Base-by-base conservation (phyloP, 2,113 vertebrate species). In the Dissostichus mawsoni region DNA sequence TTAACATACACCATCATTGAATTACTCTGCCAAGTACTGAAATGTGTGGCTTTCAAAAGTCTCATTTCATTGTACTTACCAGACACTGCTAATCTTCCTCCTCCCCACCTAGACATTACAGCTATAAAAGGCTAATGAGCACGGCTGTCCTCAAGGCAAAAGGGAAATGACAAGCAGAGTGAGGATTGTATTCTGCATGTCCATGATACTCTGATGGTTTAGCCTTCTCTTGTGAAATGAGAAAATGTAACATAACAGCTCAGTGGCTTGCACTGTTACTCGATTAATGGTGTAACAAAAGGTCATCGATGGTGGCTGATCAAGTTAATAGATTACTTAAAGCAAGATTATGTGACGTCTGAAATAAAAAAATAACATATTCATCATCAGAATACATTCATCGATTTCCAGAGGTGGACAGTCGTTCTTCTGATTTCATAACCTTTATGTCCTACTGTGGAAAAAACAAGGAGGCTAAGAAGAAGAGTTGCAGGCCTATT, bases 81-180 rank as follows among this genome's bases (percentile, higher is more conserved):
- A 76, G 55, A 68, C 56, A 23, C 3, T 59, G 5, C 11, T 41
- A 12, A 47, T 56, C 41, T 20, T 44, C 36, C 41, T 55, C 11
- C 17, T 59, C 45, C 53, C 36, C 5, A 66, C 58, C 4, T 9
- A 18, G 57, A 68, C 25, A 17, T 51, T 23, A 45, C 20, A 64
- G 70, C 29, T 57, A 23, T 47, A 23, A 41, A 73, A 52, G 25
- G 14, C 23, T 58, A 64, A 85, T 69, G 51, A 58, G 56, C 29
- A 44, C 50, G 47, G 56, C 52, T 64, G 62, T 20, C 72, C 50
- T 45, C 11, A 59, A 76, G 57, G 47, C 51, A 64, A 48, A 51
- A 47, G 25, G 44, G 1, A 29, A 23, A 33, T 48, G 41, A 70
- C 23, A 71, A 70, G 51, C 67, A 14, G 41, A 10, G 25, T 50